phyloP scores from a whole-genome alignment of 1,140 invertebrate species.

The Riptortus pedestris region DNA sequence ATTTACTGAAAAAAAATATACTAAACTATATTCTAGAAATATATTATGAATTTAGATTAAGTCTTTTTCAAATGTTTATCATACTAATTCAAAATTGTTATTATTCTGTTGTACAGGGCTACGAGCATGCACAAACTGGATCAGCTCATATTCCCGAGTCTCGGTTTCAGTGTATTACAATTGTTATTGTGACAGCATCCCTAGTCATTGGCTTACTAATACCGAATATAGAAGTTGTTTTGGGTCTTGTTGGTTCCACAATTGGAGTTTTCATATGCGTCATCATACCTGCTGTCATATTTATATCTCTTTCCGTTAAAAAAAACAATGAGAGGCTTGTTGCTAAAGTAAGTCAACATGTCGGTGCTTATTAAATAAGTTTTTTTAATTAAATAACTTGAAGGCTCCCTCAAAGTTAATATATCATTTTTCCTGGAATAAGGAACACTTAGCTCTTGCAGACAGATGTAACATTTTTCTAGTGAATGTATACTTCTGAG shows the following conservation, averaged over 20 bases:
- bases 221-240: constrained; percentile 83
- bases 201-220: constrained; percentile 64
- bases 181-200: constrained; percentile 62
- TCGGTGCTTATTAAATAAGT: background rate
- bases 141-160: constrained; percentile 60
- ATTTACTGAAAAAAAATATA: no score
- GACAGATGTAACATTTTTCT: background rate
- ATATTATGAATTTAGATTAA: no score
- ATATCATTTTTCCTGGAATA: background rate
- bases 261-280: constrained; percentile 90
- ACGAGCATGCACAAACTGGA: constrained; percentile 36
- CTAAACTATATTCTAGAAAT: no score
- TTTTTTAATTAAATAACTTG: background rate
- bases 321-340: constrained; percentile 60
- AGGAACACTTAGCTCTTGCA: background rate
- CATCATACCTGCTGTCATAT: constrained; percentile 75
- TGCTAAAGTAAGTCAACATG: constrained; percentile 53
- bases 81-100: background rate
- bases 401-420: background rate
- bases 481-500: no score
- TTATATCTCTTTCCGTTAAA: constrained; percentile 58
- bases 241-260: constrained; percentile 85
- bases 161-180: constrained; percentile 68
- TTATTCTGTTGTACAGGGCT: background rate
- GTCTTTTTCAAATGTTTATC: no score